Percentiles rank a stretch among this genome's conserved stretches.
These are phyloP conservation scores for Dendrolimus punctatus DNA, from an alignment of 1,140 invertebrate genomes.

Conservation along the genomic window DNA sequence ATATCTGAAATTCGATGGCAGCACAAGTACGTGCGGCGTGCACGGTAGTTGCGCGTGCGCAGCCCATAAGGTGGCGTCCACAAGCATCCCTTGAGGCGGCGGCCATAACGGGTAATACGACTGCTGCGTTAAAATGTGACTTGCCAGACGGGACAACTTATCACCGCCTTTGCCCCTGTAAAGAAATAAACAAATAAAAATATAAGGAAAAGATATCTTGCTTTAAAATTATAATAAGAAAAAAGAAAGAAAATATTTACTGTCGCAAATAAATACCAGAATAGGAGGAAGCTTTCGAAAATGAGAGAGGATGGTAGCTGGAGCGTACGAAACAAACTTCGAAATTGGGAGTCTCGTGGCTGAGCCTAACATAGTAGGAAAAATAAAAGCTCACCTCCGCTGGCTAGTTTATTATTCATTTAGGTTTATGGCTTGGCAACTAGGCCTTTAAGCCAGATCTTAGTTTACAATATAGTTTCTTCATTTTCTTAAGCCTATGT, in stretches of 20 bases:
- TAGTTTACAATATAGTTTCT: too few species aligned
- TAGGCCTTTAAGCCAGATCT: too few species aligned
- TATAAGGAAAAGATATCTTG: background rate
- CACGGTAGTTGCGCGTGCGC: conserved; percentile 77
- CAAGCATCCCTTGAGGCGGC: conserved; percentile 75
- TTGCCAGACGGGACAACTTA: conserved; percentile 79
- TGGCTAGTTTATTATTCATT: too few species aligned
- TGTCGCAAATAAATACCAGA: too few species aligned
- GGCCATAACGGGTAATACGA: conserved; percentile 89
- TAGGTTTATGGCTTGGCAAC: too few species aligned
- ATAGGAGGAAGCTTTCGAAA: too few species aligned
- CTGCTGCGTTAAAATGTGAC: conserved; percentile 84
- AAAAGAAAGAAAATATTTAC: background rate
- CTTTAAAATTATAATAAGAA: background rate
- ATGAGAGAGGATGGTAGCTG: too few species aligned
- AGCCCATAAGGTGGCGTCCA: conserved; percentile 81
- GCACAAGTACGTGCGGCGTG: conserved; percentile 86
- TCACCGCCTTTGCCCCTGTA: conserved; percentile 67
- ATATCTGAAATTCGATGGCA: conserved; percentile 88
- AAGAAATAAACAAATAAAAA: background rate
- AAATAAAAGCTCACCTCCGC: too few species aligned
- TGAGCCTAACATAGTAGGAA: too few species aligned
- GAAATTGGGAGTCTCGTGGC: too few species aligned
- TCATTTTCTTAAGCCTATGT: too few species aligned
- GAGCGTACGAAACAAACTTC: too few species aligned